phyloP scores from a whole-genome alignment of 2,113 vertebrate genomes.

The Danionella cerebrum region DNA sequence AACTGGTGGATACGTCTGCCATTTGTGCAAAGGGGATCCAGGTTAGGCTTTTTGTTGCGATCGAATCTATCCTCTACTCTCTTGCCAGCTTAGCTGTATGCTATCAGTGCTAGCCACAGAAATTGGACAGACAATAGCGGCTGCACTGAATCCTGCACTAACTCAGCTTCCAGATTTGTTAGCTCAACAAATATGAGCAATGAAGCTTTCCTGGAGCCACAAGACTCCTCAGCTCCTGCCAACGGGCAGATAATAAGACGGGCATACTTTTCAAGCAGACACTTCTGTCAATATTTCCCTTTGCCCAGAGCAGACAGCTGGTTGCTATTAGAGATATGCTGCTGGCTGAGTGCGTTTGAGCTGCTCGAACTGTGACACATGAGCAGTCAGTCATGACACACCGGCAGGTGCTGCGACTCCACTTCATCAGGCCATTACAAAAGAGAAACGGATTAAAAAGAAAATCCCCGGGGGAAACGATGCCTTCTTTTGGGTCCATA shows the following conservation, averaged over 20 bases:
- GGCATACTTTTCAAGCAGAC: constrained; percentile 42
- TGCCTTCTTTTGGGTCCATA: neutral
- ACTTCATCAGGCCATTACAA: constrained; percentile 56
- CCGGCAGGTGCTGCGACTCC: constrained; percentile 47
- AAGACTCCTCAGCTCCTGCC: constrained; percentile 33
- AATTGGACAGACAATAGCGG: constrained; percentile 32
- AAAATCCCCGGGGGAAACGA: neutral
- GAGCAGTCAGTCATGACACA: constrained; percentile 40
- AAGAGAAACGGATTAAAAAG: constrained; percentile 22
- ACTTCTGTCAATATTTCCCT: constrained; percentile 60
- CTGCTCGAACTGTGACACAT: constrained; percentile 41
- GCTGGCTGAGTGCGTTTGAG: constrained; percentile 49
- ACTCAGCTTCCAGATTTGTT: constrained; percentile 39
- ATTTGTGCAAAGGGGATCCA: constrained; percentile 28
- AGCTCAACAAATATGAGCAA: constrained; percentile 44
- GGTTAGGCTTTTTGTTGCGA: constrained; percentile 18
- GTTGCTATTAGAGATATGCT: constrained; percentile 59
- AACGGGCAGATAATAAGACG: constrained; percentile 43
- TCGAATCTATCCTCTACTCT: constrained; percentile 28
- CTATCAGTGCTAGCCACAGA: constrained; percentile 35
- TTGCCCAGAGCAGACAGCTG: constrained; percentile 52
- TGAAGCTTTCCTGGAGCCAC: constrained; percentile 36
- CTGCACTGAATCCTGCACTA: constrained; percentile 27
- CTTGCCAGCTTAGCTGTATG: constrained; percentile 5
- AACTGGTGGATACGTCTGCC: constrained; percentile 22